Evolutionary conservation across 2,888 invertebrate genomes (phyloP).

Genomic region (Platypus cylindrus): DNA sequence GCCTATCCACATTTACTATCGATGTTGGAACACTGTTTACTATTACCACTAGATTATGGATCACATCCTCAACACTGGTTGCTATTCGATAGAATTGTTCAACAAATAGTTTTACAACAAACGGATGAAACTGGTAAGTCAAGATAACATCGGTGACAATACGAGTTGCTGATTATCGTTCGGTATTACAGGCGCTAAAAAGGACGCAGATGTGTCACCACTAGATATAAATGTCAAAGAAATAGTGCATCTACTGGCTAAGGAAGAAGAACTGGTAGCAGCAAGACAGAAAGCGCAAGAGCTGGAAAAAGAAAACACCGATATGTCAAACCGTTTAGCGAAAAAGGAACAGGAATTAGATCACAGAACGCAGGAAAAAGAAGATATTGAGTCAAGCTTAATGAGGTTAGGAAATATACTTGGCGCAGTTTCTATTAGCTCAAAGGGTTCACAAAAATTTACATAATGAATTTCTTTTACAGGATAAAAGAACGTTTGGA

Average conservation of each 20-base stretch:
- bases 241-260: constrained; percentile 79
- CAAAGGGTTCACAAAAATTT: not conserved
- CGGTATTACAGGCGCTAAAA: constrained; percentile 20
- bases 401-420: constrained; percentile 31
- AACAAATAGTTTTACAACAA: constrained; percentile 84
- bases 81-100: constrained; percentile 81
- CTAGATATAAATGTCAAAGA: constrained; percentile 83
- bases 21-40: constrained; percentile 73
- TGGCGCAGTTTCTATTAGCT: not conserved
- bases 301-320: constrained; percentile 76
- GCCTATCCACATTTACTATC: constrained; percentile 90
- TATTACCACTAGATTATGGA: constrained; percentile 76
- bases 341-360: constrained; percentile 91
- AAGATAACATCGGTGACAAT: not conserved
- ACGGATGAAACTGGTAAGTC: constrained; percentile 20
- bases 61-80: constrained; percentile 88
- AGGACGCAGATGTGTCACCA: constrained; percentile 76
- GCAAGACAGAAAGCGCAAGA: constrained; percentile 79
- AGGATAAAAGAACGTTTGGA: constrained; percentile 73
- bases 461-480: not conserved
- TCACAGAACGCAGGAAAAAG: constrained; percentile 78
- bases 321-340: constrained; percentile 72
- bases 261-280: constrained; percentile 83
- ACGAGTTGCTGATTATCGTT: not conserved
- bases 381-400: constrained; percentile 77